Evolutionary conservation across 2,888 invertebrate species (phyloP).

Genomic region (Clusia tigrina): DNA sequence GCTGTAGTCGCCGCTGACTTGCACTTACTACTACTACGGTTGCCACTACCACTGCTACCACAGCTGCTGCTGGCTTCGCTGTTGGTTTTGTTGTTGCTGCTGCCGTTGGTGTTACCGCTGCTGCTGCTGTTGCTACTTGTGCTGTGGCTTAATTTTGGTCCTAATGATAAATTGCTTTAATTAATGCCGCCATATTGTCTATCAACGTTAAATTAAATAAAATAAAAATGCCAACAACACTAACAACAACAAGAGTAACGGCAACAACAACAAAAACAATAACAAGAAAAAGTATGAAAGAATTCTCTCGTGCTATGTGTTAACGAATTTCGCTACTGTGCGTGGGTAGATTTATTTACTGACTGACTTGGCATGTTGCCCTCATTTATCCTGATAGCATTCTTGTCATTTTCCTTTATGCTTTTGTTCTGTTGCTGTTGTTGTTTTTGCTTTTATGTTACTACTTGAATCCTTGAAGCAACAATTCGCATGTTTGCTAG

Average conservation of each 20-base stretch:
- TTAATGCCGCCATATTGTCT: constrained; percentile 59
- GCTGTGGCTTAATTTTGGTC: constrained; percentile 45
- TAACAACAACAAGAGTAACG: background rate
- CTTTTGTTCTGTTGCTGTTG: background rate
- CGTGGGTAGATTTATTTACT: constrained; percentile 19
- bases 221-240: constrained; percentile 1
- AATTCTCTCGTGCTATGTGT: background rate
- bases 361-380: constrained; percentile 28
- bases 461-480: constrained; percentile 20
- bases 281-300: constrained; percentile 31
- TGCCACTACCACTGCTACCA: background rate
- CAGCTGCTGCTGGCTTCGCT: background rate
- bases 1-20: background rate
- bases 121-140: constrained; percentile 8
- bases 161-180: constrained; percentile 62
- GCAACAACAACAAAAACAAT: constrained; percentile 10
- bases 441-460: constrained; percentile 19
- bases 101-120: background rate
- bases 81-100: background rate
- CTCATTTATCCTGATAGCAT: constrained; percentile 16
- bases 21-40: background rate
- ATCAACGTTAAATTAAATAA: constrained; percentile 10
- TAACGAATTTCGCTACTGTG: too few relatives aligned
- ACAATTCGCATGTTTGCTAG: constrained; percentile 17
- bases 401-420: constrained; percentile 8